Evolutionary conservation across 2,113 vertebrate genomes (phyloP).

Genomic region (Cheirogaleus medius): DNA sequence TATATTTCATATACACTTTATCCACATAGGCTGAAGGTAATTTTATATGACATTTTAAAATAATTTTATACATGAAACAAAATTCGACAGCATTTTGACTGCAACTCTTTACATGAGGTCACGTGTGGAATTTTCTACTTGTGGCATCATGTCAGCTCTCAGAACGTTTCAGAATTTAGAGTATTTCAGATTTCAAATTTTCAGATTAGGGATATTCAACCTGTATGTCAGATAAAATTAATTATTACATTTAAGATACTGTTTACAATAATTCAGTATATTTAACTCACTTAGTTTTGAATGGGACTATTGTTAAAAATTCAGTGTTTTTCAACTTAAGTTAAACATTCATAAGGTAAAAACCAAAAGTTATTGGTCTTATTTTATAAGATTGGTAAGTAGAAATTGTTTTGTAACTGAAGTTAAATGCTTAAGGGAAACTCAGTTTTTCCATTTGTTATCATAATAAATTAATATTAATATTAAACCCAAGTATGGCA

Average conservation of each 20-base stretch:
- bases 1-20: background rate
- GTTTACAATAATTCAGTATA: background rate
- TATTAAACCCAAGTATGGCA: background rate
- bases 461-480: background rate
- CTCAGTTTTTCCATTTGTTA: background rate
- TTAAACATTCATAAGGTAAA: background rate
- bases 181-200: background rate
- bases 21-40: background rate
- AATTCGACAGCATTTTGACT: background rate
- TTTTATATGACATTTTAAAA: background rate
- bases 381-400: background rate
- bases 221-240: background rate
- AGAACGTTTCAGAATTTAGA: background rate
- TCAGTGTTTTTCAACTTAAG: background rate
- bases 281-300: background rate
- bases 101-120: background rate
- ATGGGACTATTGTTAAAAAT: background rate
- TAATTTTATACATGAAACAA: background rate
- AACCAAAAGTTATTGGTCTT: background rate
- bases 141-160: background rate
- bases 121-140: background rate
- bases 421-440: background rate
- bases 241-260: background rate
- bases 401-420: background rate
- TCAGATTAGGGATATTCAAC: background rate